Conservation (phyloP, 1,140 invertebrate species). For the Lutraria rhynchaena region DNA sequence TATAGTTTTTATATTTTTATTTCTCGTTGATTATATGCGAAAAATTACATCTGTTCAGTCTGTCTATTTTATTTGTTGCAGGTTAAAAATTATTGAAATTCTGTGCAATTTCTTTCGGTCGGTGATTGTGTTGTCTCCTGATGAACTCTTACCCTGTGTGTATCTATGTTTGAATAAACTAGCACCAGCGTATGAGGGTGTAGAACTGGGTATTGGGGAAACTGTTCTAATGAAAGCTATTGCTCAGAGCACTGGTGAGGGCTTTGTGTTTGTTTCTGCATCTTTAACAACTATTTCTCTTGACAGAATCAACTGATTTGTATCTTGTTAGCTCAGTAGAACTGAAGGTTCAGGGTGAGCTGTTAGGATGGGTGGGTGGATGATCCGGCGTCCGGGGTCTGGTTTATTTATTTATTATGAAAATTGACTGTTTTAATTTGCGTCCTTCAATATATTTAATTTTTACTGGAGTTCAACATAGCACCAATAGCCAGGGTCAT, state of each 20-base stretch:
- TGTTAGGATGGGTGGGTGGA: no score
- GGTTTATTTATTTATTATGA: no score
- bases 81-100: conserved; percentile 97
- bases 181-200: conserved; percentile 94
- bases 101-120: conserved; percentile 97
- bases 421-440: no score
- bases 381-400: no score
- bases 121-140: conserved; percentile 92
- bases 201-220: conserved; percentile 97
- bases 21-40: no score
- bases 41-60: no score
- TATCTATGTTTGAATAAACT: conserved; percentile 98
- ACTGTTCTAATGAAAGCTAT: conserved; percentile 95
- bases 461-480: no score
- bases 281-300: background rate
- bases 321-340: no score
- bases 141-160: conserved; percentile 94
- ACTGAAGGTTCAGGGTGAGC: no score
- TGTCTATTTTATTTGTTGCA: conserved; percentile 60
- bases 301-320: background rate
- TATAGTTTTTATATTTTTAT: no score
- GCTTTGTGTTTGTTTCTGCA: background rate
- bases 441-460: no score
- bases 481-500: no score
- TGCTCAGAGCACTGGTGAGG: conserved; percentile 92